A percentile compares a stretch with the other conserved stretches of the same genome.
Evolutionary conservation across 2,888 invertebrate genomes (phyloP).

Genomic region (Agonopterix subpropinquella): DNA sequence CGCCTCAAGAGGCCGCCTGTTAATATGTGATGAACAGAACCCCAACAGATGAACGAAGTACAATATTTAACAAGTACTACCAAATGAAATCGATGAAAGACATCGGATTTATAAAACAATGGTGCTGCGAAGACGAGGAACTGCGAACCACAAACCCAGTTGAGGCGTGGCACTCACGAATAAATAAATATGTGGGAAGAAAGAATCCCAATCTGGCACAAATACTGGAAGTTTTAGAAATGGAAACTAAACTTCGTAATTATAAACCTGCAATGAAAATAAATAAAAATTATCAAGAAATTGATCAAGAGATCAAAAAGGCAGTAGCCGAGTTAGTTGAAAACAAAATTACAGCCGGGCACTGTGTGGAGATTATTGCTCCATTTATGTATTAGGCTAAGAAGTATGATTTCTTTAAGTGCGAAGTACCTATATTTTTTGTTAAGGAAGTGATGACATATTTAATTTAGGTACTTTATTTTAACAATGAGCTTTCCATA

Average conservation of each 20-base stretch:
- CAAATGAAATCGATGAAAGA: too few relatives aligned
- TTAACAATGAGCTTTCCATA: too few relatives aligned
- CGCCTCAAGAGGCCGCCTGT: not conserved
- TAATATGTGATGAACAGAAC: too few relatives aligned
- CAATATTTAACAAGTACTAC: too few relatives aligned
- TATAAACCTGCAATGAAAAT: not conserved
- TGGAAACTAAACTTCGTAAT: not conserved
- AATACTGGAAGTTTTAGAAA: constrained; percentile 2
- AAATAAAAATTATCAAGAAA: not conserved
- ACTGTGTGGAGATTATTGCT: not conserved
- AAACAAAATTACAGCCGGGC: not conserved
- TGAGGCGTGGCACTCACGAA: not conserved
- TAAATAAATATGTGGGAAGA: not conserved
- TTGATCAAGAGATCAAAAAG: not conserved
- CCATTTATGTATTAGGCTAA: not conserved
- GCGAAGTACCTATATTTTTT: too few relatives aligned
- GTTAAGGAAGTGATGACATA: too few relatives aligned
- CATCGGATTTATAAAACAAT: not conserved
- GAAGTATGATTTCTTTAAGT: too few relatives aligned
- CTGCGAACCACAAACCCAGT: not conserved
- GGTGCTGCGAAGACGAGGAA: not conserved
- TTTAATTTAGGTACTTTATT: too few relatives aligned
- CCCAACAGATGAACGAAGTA: too few relatives aligned
- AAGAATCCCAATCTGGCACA: not conserved
- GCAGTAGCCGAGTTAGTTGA: not conserved